phyloP scores from a whole-genome alignment of 2,888 invertebrate genomes.

The Erebia aethiops region DNA sequence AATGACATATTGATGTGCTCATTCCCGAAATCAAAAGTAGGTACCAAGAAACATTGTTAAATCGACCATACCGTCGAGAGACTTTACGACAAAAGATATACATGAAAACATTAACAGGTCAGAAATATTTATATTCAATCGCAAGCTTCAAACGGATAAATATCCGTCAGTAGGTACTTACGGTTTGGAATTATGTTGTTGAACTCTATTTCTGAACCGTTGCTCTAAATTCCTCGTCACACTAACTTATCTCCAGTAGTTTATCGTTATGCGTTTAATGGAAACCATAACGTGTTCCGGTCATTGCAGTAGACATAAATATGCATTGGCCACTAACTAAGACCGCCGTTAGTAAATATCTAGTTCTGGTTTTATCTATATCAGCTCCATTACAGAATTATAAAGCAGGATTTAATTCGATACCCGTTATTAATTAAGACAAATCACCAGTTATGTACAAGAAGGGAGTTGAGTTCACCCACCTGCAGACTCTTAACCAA shows the following conservation, averaged over 20 bases:
- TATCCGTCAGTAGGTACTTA: constrained; percentile 15
- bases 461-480: too few species aligned
- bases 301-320: constrained; percentile 18
- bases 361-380: constrained; percentile 9
- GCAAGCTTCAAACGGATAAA: constrained; percentile 20
- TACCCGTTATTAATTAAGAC: constrained; percentile 2
- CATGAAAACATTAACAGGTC: neutral
- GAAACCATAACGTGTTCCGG: constrained; percentile 21
- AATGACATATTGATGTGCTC: too few species aligned
- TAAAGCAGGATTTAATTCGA: constrained; percentile 24
- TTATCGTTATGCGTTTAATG: constrained; percentile 17
- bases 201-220: constrained; percentile 24
- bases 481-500: too few species aligned
- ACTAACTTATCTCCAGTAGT: constrained; percentile 22
- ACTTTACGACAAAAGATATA: neutral
- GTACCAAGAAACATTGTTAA: too few species aligned
- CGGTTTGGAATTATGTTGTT: constrained; percentile 30
- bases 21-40: too few species aligned
- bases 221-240: constrained; percentile 33
- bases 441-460: neutral
- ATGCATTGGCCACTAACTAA: constrained; percentile 9
- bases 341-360: constrained; percentile 14
- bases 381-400: constrained; percentile 18
- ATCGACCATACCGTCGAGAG: neutral
- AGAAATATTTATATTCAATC: constrained; percentile 8